Base-by-base conservation (phyloP, 2,888 invertebrate genomes). In the Troglohyphantes excavatus region DNA sequence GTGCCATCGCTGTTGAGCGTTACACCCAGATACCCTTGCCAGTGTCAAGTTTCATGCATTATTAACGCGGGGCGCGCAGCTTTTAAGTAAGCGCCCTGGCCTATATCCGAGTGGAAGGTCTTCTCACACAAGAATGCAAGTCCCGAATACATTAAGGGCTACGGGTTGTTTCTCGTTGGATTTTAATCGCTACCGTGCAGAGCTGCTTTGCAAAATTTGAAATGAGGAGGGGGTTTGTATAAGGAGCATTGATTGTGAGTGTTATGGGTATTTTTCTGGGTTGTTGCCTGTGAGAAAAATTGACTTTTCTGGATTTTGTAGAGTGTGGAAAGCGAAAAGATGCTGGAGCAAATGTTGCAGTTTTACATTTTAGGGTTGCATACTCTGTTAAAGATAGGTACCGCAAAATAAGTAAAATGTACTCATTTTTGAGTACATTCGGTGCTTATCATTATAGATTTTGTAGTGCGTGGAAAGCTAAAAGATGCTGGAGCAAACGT, bases 41-140 rank as follows among this genome's bases (percentile, higher is more conserved):
- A 39, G 70, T 61, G 85, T 39, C 59, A 39, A 78, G 70, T 86
- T 86, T 86, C 85, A 86, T 86, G 85, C 85, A 86, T 86, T 86
- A 86, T 86, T 86, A 86, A 86, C 76, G 78, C 70, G 19, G 61
- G 76, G 68, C 61, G 39, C 53, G 67, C 67, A 29, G 85, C 85
- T 86, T 86, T 86, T 86, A 86, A 86, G 85, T 26, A 76, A 43
- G n/a, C 53, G 39, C 39, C 76, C 29, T 46, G 26, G 65, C 39
- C 53, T 33, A n/a, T n/a, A 65, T 53, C 53, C 21, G n/a, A 63
- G 21, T 23, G 61, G 53, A 26, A 73, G 73, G 53, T 72, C n/a
- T n/a, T n/a, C 63, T 61, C 23, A 26, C 33, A 63, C 29, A 9
- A 9, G 33, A 63, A 63, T 61, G 67, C 53, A 70, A 70, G 33